A percentile compares a stretch with the other conserved stretches of the same genome.
These are phyloP conservation scores for Petroica traversi DNA, from an alignment of 2,113 vertebrate species.

Conservation along the genomic window DNA sequence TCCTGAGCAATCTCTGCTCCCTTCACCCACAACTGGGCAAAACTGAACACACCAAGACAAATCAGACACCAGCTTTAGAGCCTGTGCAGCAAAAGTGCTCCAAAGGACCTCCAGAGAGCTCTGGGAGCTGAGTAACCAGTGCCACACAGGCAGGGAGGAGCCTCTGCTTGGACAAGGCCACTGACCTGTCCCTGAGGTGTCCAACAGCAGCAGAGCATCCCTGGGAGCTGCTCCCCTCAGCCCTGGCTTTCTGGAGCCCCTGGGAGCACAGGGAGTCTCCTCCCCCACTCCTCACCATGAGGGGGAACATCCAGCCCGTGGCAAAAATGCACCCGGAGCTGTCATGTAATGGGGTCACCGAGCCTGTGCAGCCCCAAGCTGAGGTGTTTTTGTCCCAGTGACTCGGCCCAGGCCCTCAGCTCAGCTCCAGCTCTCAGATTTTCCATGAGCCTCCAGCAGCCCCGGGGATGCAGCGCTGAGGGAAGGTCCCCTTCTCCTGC, in stretches of 20 bases:
- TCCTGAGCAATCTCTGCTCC: background rate
- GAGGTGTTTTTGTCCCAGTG: background rate
- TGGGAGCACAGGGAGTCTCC: background rate
- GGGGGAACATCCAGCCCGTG: background rate
- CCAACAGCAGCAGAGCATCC: background rate
- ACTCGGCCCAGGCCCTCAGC: background rate
- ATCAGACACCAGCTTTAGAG: background rate
- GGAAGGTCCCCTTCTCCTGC: background rate
- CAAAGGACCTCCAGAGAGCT: background rate
- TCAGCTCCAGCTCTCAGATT: background rate
- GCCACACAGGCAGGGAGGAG: background rate
- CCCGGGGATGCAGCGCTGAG: background rate
- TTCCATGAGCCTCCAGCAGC: background rate
- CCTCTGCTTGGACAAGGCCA: background rate
- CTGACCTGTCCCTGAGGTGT: background rate
- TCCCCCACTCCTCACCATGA: fast-evolving
- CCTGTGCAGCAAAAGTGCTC: background rate
- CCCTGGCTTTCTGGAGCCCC: background rate
- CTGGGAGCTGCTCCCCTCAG: background rate
- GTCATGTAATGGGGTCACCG: fast-evolving
- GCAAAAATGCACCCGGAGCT: fast-evolving
- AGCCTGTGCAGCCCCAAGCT: background rate
- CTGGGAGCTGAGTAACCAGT: background rate
- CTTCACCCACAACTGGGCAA: fast-evolving
- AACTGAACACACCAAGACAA: background rate